Evolutionary conservation across 1,140 invertebrate species (phyloP), one percentile per base, ranked within the genome.

Genomic region (Eubasilissa regina): DNA sequence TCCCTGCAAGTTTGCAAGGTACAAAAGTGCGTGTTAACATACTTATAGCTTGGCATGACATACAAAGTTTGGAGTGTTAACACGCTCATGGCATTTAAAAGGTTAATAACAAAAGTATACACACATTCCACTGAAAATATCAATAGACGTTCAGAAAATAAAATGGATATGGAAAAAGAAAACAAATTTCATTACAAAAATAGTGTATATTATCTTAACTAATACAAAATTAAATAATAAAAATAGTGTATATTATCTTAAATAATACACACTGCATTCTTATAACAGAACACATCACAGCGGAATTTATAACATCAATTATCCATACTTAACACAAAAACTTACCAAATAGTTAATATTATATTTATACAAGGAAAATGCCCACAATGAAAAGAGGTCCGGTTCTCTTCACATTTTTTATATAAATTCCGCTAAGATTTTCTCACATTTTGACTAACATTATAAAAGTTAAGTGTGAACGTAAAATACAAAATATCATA

Each of bases 271-370:
- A n/a, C 15, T 51, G 44, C 77, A 79, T 79, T 79, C 77, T 74
- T 74, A 79, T 6, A 64, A 79, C 56, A 79, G 77, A 74, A 74
- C 56, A 13, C 21, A 77, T 66, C 60, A 68, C 64, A 68, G 64
- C 35, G 64, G 60, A 62, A 62, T 62, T 62, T 62, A 74, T 70
- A 19, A 21, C 12, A 70, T 7, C 66, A 70, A 44, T 47, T 48
- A 47, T 48, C 15, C 8, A 48, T 25, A 70, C 43, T 51, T 62
- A n/a, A 62, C 13, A 62, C 19, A 43, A 62, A 35, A 62, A 8
- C 25, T 62, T 35, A 62, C 35, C 7, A 62, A 62, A 62, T 62
- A 62, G 13, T 25, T 62, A 62, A 43, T 62, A 58, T 58, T 12
- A 58, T 58, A 62, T 62, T 62, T 62, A 35, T 62, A 62, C 60